A percentile compares a stretch with the other conserved stretches of the same genome.
phyloP scores from a whole-genome alignment of 2,888 invertebrate species.

The Xylophagus ater region DNA sequence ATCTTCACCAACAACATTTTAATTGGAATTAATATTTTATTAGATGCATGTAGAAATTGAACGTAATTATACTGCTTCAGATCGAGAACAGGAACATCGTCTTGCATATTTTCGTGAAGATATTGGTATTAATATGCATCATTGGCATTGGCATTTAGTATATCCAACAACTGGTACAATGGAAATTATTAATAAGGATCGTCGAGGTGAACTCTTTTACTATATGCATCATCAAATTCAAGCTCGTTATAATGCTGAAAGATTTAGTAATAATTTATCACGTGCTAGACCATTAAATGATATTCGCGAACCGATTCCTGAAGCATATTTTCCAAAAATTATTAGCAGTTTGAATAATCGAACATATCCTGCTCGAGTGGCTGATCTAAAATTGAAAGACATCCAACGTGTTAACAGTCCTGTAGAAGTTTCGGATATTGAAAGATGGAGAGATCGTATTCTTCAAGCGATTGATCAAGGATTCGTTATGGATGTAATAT shows the following conservation, averaged over 20 bases:
- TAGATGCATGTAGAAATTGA: slow-evolving; percentile 50
- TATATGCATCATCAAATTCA: slow-evolving; percentile 54
- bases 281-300: slow-evolving; percentile 23
- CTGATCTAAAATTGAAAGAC: slow-evolving; percentile 20
- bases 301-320: slow-evolving; percentile 24
- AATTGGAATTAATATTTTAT: not conserved
- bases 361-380: slow-evolving; percentile 22
- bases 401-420: slow-evolving; percentile 20
- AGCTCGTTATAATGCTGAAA: slow-evolving; percentile 29
- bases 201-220: slow-evolving; percentile 68
- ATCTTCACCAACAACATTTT: too few species aligned
- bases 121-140: too few species aligned
- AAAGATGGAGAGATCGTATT: slow-evolving; percentile 33
- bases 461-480: slow-evolving; percentile 34
- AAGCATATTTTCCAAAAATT: slow-evolving; percentile 32
- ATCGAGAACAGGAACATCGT: slow-evolving; percentile 58
- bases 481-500: slow-evolving; percentile 13
- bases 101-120: slow-evolving; percentile 69
- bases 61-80: slow-evolving; percentile 55
- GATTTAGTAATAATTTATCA: slow-evolving; percentile 26
- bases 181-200: slow-evolving; percentile 54
- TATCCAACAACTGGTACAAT: slow-evolving; percentile 52
- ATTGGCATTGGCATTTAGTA: too few species aligned
- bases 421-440: slow-evolving; percentile 27
- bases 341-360: slow-evolving; percentile 21